Base-by-base conservation (phyloP, 2,888 invertebrate species). In the Parelbella ahira region DNA sequence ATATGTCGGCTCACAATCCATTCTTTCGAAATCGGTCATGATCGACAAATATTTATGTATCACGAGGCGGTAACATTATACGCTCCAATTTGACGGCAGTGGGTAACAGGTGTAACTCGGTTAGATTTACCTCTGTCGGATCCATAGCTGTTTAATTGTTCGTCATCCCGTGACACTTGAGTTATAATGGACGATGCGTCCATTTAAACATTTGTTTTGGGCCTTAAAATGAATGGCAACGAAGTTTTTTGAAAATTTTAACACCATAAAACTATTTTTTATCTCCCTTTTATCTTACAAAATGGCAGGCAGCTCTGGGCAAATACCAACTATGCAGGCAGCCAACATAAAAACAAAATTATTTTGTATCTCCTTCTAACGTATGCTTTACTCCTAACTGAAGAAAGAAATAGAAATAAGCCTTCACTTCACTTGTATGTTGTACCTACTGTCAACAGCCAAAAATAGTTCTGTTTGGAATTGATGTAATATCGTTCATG, bases 181-280 rank as follows among this genome's bases (percentile, higher is more conserved):
- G 97, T 96, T 90, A 97, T 97, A 91, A 97, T 97, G 94, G 97
- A 97, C 94, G 97, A 94, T 93, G 95, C 96, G 96, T 97, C 97
- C 97, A 96, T 96, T 88, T 88, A 88, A 84, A 87, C 88, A 88
- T 88, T 87, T 87, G 83, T 78, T 88, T 80, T 75, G 75, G 70
- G 80, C 77, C 84, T 67, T 81, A 77, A 71, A 71, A 78, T 64
- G 80, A 87, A 83, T 76, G 84, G 88, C 79, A 84, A 86, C 76
- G 67, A 68, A 69, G 76, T 72, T 80, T 75, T 73, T 72, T 72
- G 79, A 70, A 68, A 80, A 84, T 76, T 78, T 84, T 77, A 86
- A 83, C 83, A 88, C 87, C 87, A 87, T 87, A 87, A 80, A 88
- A 86, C 82, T 82, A 86, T 86, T 83, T 87, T 88, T 87, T 87